phyloP scores from a whole-genome alignment of 1,140 invertebrate genomes.

The Atta texana region DNA sequence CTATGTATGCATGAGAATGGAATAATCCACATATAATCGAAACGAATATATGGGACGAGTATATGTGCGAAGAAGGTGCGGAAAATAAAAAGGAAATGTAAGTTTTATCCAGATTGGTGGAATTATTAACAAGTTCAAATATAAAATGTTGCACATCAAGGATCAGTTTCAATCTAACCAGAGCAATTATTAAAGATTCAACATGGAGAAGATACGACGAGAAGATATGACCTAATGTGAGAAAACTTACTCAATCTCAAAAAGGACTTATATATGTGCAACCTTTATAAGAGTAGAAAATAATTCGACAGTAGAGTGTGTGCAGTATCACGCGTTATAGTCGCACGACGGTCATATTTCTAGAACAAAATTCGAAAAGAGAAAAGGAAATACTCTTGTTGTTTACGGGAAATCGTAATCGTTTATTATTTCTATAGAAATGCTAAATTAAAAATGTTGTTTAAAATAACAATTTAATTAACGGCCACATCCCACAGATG shows the following conservation, averaged over 20 bases:
- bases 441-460: slow-evolving; percentile 22
- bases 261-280: slow-evolving; percentile 30
- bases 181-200: slow-evolving; percentile 43
- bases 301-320: slow-evolving; percentile 41
- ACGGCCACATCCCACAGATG: slow-evolving; percentile 7
- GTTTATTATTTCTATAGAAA: background rate
- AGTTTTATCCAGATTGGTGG: slow-evolving; percentile 27
- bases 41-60: background rate
- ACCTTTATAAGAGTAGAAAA: slow-evolving; percentile 36
- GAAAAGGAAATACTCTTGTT: slow-evolving; percentile 1
- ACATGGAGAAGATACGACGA: background rate
- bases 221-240: background rate
- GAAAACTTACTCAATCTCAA: slow-evolving; percentile 23
- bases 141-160: slow-evolving; percentile 1
- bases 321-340: background rate
- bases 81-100: slow-evolving; percentile 19
- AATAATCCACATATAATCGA: slow-evolving; percentile 29
- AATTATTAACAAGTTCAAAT: slow-evolving; percentile 46
- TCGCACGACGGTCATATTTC: slow-evolving; percentile 13
- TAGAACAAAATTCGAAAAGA: slow-evolving; percentile 11
- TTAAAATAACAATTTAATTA: slow-evolving; percentile 51
- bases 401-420: background rate
- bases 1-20: background rate
- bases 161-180: slow-evolving; percentile 20
- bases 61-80: background rate